Percentiles rank a stretch among this genome's conserved stretches.
phyloP scores from a whole-genome alignment of 2,113 vertebrate genomes.

The Bos indicus region DNA sequence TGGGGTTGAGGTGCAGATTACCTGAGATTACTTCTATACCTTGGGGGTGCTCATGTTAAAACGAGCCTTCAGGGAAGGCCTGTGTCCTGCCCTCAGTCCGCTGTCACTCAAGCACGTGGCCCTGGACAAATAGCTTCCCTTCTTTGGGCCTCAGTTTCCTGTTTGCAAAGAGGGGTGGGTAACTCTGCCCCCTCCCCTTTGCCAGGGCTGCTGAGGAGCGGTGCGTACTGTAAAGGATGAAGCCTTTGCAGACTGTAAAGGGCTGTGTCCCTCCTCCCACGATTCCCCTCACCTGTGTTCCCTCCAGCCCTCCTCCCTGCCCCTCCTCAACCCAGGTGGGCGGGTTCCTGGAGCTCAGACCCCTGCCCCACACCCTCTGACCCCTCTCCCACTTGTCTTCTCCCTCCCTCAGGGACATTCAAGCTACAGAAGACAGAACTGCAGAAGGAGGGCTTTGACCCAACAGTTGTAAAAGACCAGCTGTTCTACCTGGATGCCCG shows the following conservation, averaged over 20 bases:
- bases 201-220: background rate
- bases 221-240: background rate
- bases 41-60: background rate
- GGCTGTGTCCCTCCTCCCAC: background rate
- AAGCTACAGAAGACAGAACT: conserved; percentile 96
- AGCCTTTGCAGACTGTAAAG: background rate
- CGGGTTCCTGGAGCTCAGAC: background rate
- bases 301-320: background rate
- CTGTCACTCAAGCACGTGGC: background rate
- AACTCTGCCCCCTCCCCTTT: fast-evolving
- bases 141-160: background rate
- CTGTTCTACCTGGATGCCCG: conserved; percentile 93
- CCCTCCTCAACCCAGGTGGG: background rate
- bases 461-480: conserved; percentile 83
- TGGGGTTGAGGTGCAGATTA: background rate
- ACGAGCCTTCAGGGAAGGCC: background rate
- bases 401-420: conserved; percentile 86
- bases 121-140: background rate
- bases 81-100: background rate
- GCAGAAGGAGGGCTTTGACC: conserved; percentile 91
- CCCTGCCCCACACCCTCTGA: background rate
- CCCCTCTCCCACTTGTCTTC: background rate
- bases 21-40: background rate
- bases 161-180: background rate
- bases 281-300: no score